Evolutionary conservation across 2,888 invertebrate genomes (phyloP).

Genomic region (Amphipoea lucens): DNA sequence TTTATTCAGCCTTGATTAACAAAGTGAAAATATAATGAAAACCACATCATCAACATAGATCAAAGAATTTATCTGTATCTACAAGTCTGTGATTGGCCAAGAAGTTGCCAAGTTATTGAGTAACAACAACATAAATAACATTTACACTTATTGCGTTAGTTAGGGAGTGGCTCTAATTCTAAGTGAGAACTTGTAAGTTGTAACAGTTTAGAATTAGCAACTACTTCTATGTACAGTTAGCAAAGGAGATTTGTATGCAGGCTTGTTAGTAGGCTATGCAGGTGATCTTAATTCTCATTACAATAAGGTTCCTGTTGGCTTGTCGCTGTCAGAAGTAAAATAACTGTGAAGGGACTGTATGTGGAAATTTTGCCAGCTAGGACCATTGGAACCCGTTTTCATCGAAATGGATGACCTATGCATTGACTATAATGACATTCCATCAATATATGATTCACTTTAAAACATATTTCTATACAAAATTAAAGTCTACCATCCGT

Average conservation of each 20-base stretch:
- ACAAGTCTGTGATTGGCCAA: slow-evolving; percentile 45
- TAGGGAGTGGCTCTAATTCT: slow-evolving; percentile 49
- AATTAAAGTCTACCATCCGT: too few relatives aligned
- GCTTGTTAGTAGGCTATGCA: background rate
- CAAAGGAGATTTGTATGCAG: slow-evolving; percentile 7
- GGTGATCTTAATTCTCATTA: background rate
- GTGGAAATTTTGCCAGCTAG: background rate
- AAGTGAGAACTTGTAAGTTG: slow-evolving; percentile 27
- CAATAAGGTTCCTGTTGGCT: background rate
- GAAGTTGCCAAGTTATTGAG: slow-evolving; percentile 32
- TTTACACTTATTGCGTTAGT: slow-evolving; percentile 61
- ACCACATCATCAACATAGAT: slow-evolving; percentile 11
- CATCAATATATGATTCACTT: background rate
- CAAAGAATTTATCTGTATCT: slow-evolving; percentile 16
- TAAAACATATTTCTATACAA: too few relatives aligned
- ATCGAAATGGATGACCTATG: too few relatives aligned
- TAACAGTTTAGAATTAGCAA: slow-evolving; percentile 32
- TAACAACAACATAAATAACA: slow-evolving; percentile 55
- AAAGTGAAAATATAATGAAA: slow-evolving; percentile 6
- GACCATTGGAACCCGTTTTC: too few relatives aligned
- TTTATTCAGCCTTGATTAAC: slow-evolving; percentile 1
- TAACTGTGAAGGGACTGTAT: background rate
- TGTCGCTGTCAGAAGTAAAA: background rate
- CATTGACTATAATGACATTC: too few relatives aligned
- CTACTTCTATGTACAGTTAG: slow-evolving; percentile 11